These are phyloP conservation scores for Emys orbicularis DNA, from an alignment of 2,797 vertebrate species.

Conservation along the genomic window DNA sequence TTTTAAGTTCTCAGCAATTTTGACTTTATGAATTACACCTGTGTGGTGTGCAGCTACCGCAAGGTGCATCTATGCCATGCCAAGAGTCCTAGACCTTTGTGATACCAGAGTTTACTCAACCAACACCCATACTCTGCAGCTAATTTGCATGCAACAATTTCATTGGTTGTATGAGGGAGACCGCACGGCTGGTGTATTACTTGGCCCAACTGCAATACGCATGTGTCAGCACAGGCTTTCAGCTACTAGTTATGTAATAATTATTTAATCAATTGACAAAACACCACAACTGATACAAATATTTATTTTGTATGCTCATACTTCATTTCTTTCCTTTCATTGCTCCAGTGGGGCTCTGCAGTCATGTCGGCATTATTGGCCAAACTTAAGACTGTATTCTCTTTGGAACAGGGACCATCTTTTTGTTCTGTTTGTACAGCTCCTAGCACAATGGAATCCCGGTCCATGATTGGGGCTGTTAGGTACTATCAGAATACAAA, in stretches of 20 bases:
- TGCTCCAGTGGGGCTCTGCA: neutral
- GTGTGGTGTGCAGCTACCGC: too few relatives aligned
- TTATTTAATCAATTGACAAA: slow-evolving; percentile 16
- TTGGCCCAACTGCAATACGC: neutral
- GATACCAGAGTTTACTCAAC: neutral
- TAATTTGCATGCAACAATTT: neutral
- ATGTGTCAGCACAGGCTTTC: neutral
- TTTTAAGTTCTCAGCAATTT: too few relatives aligned
- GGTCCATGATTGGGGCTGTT: neutral
- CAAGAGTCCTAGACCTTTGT: too few relatives aligned
- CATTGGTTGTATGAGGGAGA: neutral
- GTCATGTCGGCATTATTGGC: neutral
- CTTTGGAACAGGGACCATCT: neutral
- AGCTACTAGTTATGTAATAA: neutral
- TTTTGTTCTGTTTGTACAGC: neutral
- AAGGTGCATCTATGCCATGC: too few relatives aligned
- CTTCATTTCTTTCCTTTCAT: neutral
- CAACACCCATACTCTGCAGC: neutral
- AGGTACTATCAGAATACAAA: neutral
- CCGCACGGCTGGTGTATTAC: neutral
- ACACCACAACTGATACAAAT: neutral
- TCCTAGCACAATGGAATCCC: neutral
- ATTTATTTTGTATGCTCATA: neutral
- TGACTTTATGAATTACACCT: too few relatives aligned
- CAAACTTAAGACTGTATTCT: neutral